phyloP scores from a whole-genome alignment of 2,888 invertebrate species.

The Mesorhabditis spiculigera region DNA sequence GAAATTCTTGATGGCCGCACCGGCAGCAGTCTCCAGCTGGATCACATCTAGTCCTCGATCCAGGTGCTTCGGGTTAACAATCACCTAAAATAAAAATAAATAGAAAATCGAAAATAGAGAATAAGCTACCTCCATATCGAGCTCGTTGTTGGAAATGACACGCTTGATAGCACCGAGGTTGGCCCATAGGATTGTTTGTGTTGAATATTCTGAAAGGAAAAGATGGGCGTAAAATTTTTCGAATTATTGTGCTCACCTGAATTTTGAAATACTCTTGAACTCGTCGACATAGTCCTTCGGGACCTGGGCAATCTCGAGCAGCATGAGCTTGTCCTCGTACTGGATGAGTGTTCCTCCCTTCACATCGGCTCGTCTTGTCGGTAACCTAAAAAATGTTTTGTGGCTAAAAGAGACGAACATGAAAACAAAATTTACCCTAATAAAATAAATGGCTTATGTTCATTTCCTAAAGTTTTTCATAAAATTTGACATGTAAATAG shows the following conservation, averaged over 20 bases:
- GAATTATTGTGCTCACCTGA: slow-evolving; percentile 68
- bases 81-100: no score
- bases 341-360: slow-evolving; percentile 70
- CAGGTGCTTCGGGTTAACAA: slow-evolving; percentile 90
- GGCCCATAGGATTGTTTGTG: slow-evolving; percentile 97
- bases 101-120: no score
- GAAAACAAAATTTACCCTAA: not conserved
- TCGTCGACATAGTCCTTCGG: slow-evolving; percentile 92
- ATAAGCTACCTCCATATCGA: slow-evolving; percentile 77
- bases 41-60: slow-evolving; percentile 89
- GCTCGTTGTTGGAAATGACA: slow-evolving; percentile 74
- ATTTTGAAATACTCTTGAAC: slow-evolving; percentile 96
- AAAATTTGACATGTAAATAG: not conserved
- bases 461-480: not conserved
- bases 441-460: not conserved
- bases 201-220: slow-evolving; percentile 77
- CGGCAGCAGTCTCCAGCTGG: slow-evolving; percentile 96
- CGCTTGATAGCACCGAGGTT: slow-evolving; percentile 84
- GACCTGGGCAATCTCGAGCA: slow-evolving; percentile 97
- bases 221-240: not conserved
- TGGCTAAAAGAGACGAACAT: not conserved
- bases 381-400: slow-evolving; percentile 69
- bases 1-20: slow-evolving; percentile 97
- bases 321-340: slow-evolving; percentile 85
- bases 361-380: slow-evolving; percentile 95